These are phyloP conservation scores for Euproctis similis DNA, from an alignment of 2,888 invertebrate species.

Conservation along the genomic window DNA sequence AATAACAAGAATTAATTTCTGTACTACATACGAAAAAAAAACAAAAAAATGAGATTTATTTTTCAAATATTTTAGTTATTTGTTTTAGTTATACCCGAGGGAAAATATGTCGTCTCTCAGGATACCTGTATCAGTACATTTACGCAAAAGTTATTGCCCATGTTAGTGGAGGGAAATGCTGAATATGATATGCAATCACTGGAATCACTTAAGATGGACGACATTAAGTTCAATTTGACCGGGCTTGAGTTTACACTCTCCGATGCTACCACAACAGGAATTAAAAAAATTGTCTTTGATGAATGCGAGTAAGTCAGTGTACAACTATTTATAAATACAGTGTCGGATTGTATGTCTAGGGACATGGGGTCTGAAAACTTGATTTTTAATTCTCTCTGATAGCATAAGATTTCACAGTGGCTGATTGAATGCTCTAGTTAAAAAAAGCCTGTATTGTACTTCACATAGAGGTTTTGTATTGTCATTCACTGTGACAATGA, in stretches of 20 bases:
- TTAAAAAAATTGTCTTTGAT: slow-evolving; percentile 15
- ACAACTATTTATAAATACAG: too few species aligned
- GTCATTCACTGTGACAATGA: too few species aligned
- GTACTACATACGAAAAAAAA: neutral
- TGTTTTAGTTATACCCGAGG: slow-evolving; percentile 12
- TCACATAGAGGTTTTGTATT: too few species aligned
- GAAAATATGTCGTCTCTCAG: slow-evolving; percentile 22
- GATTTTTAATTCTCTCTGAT: too few species aligned
- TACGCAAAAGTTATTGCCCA: slow-evolving; percentile 22
- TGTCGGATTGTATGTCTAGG: too few species aligned
- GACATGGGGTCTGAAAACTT: too few species aligned
- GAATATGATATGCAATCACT: slow-evolving; percentile 24
- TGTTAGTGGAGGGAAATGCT: slow-evolving; percentile 26
- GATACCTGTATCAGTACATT: slow-evolving; percentile 19
- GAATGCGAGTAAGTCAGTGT: slow-evolving; percentile 16
- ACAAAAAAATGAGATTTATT: too few species aligned
- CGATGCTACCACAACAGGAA: slow-evolving; percentile 20
- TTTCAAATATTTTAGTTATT: too few species aligned
- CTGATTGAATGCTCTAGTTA: too few species aligned
- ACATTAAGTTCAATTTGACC: slow-evolving; percentile 25
- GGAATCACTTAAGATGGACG: slow-evolving; percentile 28
- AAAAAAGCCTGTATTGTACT: too few species aligned
- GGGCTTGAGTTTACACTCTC: slow-evolving; percentile 28
- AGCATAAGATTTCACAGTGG: too few species aligned
- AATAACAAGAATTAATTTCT: too few species aligned